Base-by-base conservation (phyloP, 2,113 vertebrate genomes). In the Genyomyrus donnyi region DNA sequence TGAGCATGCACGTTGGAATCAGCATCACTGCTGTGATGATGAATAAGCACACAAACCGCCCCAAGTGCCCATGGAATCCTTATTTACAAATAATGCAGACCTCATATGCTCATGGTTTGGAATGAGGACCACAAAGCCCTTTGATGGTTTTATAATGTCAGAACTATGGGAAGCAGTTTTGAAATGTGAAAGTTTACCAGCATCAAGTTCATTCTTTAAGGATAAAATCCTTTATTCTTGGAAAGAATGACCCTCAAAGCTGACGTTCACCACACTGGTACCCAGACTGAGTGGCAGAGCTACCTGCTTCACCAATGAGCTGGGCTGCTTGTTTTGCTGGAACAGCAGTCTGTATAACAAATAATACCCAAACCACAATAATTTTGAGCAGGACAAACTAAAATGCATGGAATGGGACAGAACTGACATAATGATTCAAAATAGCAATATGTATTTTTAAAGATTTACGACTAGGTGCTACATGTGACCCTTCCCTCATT, bases 71-170 rank as follows among this genome's bases (percentile, higher is more conserved):
- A 17, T 15, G 6, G 31, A 42, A 39, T 80, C 35, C 74, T 80
- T 80, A 42, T 80, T 80, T 80, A 80, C 74, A 80, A 80, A 80
- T 80, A 19, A 15, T 39, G 31, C 31, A 80, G 39, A 42, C 31
- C 74, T 80, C 48, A 21, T 86, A 46, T 13, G 45, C 48, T 31
- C 9, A 45, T 50, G 84, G n/a, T 48, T 86, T 46, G 83, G 83
- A 85, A 50, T 50, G 74, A 87, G 90, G 87, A 74, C 83, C 88
- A 91, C 70, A 92, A 86, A 74, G 88, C 58, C 80, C 31, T 45
- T 86, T 86, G n/a, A 50, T 86, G 17, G 19, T 48, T 31, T 49
- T 49, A 27, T 50, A 86, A 49, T 50, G 24, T 45, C 35, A 7
- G 80, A 39, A 84, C 15, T 42, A 84, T 45, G 83, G 35, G 45